Evolutionary conservation across 2,888 invertebrate species (phyloP), one percentile per base, ranked within the genome.

Genomic region (Lingula anatina): DNA sequence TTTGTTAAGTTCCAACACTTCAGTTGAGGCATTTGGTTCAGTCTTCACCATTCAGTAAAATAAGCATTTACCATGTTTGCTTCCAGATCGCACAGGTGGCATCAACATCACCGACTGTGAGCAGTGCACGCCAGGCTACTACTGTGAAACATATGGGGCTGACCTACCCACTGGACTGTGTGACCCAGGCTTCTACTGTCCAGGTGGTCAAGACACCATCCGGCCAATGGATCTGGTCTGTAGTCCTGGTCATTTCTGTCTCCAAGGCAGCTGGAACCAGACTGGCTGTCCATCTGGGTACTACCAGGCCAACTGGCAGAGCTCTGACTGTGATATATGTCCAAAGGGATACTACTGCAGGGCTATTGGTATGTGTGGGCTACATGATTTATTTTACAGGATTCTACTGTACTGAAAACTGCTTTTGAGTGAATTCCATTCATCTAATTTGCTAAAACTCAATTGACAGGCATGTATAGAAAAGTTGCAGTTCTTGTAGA

Each of bases 201-300:
- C 73, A 3, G 70, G 64, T 5, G 71, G 73, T 28, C 66, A 68
- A 49, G 60, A 64, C 49, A 60, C 62, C 2, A 55, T 64, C 1
- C 54, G 57, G 21, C 71, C 71, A n/a, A 53, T 57, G 2, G 47
- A 53, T 21, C 55, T 60, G 21, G 63, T 65, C 37, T 73, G 73
- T 51, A 68, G 66, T 47, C 73, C 73, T 4, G 73, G 73, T 9
- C 72, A 73, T 54, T 72, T 70, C 68, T 73, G 73, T 55, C 60
- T 56, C 28, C 39, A 52, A 36, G 73, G 73, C 28, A 70, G 69
- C 44, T 59, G 61, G 53, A 73, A 73, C 51, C 56, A 73, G 57
- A 73, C 70, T 21, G 71, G 71, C 4, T 73, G 73, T 54, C 72
- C 72, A 15, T 70, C 71, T 2, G 73, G 73, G n/a, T 56, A 59